Base-by-base conservation (phyloP, 2,113 vertebrate species). In the Symphodus melops region DNA sequence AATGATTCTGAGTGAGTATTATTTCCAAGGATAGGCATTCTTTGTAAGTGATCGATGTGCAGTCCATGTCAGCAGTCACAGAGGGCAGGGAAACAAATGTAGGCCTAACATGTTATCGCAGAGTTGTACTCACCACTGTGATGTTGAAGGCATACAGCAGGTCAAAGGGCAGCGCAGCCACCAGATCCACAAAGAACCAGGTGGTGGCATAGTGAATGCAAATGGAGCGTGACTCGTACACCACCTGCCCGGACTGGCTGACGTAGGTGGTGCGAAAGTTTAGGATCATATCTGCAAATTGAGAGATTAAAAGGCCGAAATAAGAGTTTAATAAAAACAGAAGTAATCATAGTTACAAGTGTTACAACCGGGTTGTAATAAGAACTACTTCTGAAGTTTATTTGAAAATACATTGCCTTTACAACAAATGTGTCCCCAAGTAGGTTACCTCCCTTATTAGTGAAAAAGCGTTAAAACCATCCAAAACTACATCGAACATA, bases 131-230 rank as follows among this genome's bases (percentile, higher is more conserved):
- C 89, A 97, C 96, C 93, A 97, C 96, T 0, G 96, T 96, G 84
- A 97, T 92, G 5, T 97, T 97, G 89, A 97, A 96, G 89, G 94
- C 95, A 25, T 97, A 97, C 67, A 97, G 94, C 60, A 97, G 94
- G 85, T 97, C 96, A 14, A 97, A 96, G 88, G 96, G 96, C 89
- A 97, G 90, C 2, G 96, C 96, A 0, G 96, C 96, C 0, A 97
- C 94, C 79, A 97, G 91, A 71, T 97, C 96, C 89, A 97, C 96
- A 0, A 97, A 95, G 91, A 97, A 97, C 96, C 96, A 97, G 9
- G 95, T 96, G 79, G 96, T 95, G 89, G 95, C 91, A 0, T 97
- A 97, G 75, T 97, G 96, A 88, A 97, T 92, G 90, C 96, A 97
- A 88, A 97, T 97, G 77, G 95, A 95, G 58, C 94, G 96, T 0